Base-by-base conservation (phyloP, 2,888 invertebrate species). In the Xestia xanthographa region DNA sequence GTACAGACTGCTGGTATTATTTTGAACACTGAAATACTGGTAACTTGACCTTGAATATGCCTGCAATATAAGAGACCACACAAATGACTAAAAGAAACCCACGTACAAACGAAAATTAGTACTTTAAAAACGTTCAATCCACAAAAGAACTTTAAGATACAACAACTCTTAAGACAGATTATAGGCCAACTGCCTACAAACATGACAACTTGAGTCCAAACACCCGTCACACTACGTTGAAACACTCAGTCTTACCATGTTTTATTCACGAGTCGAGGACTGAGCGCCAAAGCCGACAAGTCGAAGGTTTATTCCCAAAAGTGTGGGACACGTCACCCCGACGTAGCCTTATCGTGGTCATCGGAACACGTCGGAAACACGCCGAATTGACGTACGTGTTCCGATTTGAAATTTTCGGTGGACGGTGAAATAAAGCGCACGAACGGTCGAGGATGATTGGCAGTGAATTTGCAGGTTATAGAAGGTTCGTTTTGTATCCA, bases 241-340 rank as follows among this genome's bases (percentile, higher is more conserved):
- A 86, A 86, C 86, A 86, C 83, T 88, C 77, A 77, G 74, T 68
- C 72, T 79, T 80, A 73, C 22, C 45, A 89, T 89, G 88, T 89
- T 87, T 89, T 89, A 89, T 89, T 89, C 88, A 89, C 66, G 66
- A 82, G 79, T 70, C 65, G 77, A 85, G 72, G 62, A 80, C 80
- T 70, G 68, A 79, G 66, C 63, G 70, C 67, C 77, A 84, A 86
- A 86, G 86, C 82, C 83, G 87, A 85, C 85, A 84, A 84, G 85
- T 82, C 79, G 76, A 62, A 72, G 78, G 79, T 80, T 86, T 86
- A 88, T 84, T 84, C 76, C 77, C 80, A 69, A 82, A 77, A 74
- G 69, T 77, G 65, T 66, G 66, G 69, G 82, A 77, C 74, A 77
- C 43, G 75, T 79, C 76, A 56, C 63, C 56, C 66, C 82, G 50